Evolutionary conservation across 2,888 invertebrate species (phyloP), one percentile per base, ranked within the genome.

Genomic region (Papilio demoleus): DNA sequence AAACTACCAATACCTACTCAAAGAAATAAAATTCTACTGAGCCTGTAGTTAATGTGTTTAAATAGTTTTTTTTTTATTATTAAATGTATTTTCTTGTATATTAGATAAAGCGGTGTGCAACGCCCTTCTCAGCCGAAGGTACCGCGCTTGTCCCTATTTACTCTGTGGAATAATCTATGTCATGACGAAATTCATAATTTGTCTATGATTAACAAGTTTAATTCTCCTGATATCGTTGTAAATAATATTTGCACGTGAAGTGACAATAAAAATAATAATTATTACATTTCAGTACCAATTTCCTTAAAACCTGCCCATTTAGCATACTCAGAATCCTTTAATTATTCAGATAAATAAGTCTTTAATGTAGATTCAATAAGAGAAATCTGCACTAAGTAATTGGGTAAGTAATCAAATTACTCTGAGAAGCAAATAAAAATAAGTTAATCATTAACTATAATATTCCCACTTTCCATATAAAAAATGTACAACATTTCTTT

Each of bases 21-120:
- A 58, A 59, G 11, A 34, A 36, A 11, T 34, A 31, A 34, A 19
- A n/a, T 61, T 9, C 19, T 34, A 68, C 5, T 12, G 12, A 38
- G 14, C 6, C 31, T 31, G 31, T 31, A 4, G 3, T 31, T 31
- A n/a, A n/a, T n/a, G n/a, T n/a, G n/a, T 31, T 31, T 3, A 31
- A 31, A 31, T 31, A 31, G 19, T 60, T 60, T 31, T 14, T 38
- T 24, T 62, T 19, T 38, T 40, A 40, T 63, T 68, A 62, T 64
- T 72, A 72, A 63, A 38, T 71, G 4, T 75, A 58, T 78, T 68
- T 80, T 56, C 78, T 81, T 79, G 76, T 82, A 74, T 75, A 71
- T 73, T 84, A 89, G 88, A 78, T 89, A 80, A 77, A 85, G 74
- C 84, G 79, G 79, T 83, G 84, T 85, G 83, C 75, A 73, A 78